A percentile compares a stretch with the other conserved stretches of the same genome.
Conservation (phyloP, 2,113 vertebrate species). For the Apodemus speciosus region DNA sequence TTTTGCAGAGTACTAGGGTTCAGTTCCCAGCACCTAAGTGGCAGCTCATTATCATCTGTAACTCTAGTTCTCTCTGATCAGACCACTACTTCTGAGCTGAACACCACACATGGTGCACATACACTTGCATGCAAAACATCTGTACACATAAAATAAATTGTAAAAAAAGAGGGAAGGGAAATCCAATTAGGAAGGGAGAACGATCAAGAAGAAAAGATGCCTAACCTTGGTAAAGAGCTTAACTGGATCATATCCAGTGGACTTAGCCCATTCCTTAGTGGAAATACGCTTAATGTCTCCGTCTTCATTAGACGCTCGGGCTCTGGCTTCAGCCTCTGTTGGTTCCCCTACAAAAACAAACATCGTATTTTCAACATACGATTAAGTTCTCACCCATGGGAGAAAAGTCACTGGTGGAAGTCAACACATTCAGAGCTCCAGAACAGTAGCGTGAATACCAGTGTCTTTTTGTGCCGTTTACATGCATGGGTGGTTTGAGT, state of each 20-base stretch:
- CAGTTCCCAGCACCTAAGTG: background rate
- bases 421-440: conserved; percentile 26
- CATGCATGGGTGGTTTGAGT: background rate
- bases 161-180: background rate
- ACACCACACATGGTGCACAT: background rate
- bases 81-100: background rate
- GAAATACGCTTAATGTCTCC: conserved; percentile 96
- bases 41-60: background rate
- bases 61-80: background rate
- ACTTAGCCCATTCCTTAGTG: conserved; percentile 97
- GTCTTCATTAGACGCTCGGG: conserved; percentile 93
- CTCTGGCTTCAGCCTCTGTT: conserved; percentile 92
- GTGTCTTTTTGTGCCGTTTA: background rate
- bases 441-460: background rate
- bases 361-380: background rate
- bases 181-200: background rate
- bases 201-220: background rate
- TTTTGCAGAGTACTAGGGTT: background rate
- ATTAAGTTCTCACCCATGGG: background rate
- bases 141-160: background rate
- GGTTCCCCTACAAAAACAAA: conserved; percentile 91
- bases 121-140: background rate
- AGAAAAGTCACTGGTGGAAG: background rate
- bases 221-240: conserved; percentile 98
- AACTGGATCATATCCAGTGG: conserved; percentile 93